Evolutionary conservation across 2,113 vertebrate species (phyloP), one percentile per base, ranked within the genome.

Genomic region (Plestiodon gilberti): DNA sequence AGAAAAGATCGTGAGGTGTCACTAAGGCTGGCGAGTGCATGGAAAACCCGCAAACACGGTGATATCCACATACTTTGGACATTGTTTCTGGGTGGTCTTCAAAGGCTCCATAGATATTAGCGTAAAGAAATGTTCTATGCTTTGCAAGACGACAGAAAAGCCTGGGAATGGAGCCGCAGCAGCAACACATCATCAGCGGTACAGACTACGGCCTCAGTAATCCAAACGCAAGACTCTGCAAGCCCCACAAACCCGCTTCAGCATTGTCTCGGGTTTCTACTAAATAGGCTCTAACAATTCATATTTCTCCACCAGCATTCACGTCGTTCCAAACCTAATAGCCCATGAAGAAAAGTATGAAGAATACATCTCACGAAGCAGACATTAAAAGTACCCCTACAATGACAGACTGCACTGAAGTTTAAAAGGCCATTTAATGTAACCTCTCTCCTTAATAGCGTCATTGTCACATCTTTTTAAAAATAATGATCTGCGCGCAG

Each of bases 251-350:
- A 71, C 82, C 86, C 91, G 94, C 93, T 91, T 76, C 89, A 85
- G 83, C 86, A 67, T n/a, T 89, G 92, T 96, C 91, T 92, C 93
- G 78, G 92, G 81, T 93, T 95, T 92, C 94, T 95, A 96, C 97
- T 97, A 97, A 97, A 98, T 96, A 98, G 96, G 96, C 94, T 97
- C 96, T 96, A 97, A 95, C 95, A 97, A 97, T 97, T 75, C 85
- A 96, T 96, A 97, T 97, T 97, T 97, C 93, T 94, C 96, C 95
- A 93, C 91, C 96, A 97, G 96, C 96, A 95, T 96, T 97, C 96
- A 95, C 96, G 96, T 95, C 96, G 97, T 97, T 96, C 92, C 88
- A 97, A 95, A 97, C 93, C 79, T 97, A 97, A 98, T 96, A 98
- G 94, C 95, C 97, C 97, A 96, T 96, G 96, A 96, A 96, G 95